These are phyloP conservation scores for Ectobius pallidus DNA, from an alignment of 2,888 invertebrate genomes.

Conservation along the genomic window DNA sequence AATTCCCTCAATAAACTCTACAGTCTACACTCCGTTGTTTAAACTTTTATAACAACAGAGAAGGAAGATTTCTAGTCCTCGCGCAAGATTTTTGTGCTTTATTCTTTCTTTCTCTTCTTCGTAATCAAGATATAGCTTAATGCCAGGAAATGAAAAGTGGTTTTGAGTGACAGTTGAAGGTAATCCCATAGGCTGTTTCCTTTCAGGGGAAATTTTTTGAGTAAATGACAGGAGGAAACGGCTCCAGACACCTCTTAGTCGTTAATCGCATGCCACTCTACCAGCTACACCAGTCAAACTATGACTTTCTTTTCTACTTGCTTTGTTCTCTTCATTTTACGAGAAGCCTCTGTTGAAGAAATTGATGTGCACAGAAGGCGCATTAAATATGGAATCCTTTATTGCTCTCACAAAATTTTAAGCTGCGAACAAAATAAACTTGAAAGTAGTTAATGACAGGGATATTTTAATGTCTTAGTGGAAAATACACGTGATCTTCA, in stretches of 20 bases:
- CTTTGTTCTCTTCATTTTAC: neutral
- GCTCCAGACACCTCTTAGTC: neutral
- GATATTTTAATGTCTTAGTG: too few relatives aligned
- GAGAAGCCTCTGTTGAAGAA: neutral
- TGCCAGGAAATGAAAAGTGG: neutral
- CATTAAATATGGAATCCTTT: neutral
- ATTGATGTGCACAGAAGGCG: neutral
- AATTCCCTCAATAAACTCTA: too few relatives aligned
- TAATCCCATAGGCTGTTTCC: neutral
- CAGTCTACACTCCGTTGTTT: too few relatives aligned
- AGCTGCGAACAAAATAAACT: neutral
- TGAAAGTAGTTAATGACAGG: too few relatives aligned
- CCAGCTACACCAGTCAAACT: neutral
- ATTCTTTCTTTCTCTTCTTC: too few relatives aligned
- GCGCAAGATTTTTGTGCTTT: too few relatives aligned
- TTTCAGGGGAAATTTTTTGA: neutral
- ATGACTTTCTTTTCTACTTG: neutral
- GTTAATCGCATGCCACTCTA: neutral
- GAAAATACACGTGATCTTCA: too few relatives aligned
- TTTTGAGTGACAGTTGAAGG: neutral
- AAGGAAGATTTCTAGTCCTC: too few relatives aligned
- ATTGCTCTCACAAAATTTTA: slow-evolving; percentile 1
- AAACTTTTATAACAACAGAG: too few relatives aligned
- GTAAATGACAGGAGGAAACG: neutral
- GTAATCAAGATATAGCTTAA: neutral